Conservation (phyloP, 2,888 invertebrate species). For the Polyploca ridens region DNA sequence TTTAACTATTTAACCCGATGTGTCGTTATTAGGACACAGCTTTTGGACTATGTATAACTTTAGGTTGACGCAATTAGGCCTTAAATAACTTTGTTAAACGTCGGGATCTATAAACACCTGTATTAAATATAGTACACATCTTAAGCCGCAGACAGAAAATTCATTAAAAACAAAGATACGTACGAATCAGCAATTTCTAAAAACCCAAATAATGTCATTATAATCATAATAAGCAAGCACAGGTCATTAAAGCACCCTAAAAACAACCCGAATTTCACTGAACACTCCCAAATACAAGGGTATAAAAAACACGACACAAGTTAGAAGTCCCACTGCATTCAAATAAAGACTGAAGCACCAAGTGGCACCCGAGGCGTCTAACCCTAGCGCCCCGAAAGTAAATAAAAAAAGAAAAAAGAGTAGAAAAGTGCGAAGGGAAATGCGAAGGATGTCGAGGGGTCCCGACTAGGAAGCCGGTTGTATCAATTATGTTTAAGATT, state of each 20-base stretch:
- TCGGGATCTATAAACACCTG: too few species aligned
- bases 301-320: conserved; percentile 45
- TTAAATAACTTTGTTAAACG: too few species aligned
- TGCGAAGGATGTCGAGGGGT: conserved; percentile 61
- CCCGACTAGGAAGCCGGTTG: conserved; percentile 35
- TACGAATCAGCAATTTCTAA: background rate
- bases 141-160: too few species aligned
- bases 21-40: too few species aligned
- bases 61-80: too few species aligned
- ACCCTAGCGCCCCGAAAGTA: conserved; percentile 55
- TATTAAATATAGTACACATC: too few species aligned
- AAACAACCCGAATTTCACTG: background rate
- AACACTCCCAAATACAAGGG: conserved; percentile 29
- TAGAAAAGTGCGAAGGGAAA: conserved; percentile 63
- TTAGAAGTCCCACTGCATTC: conserved; percentile 41
- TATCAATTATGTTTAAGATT: conserved; percentile 23
- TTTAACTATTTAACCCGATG: too few species aligned
- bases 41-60: too few species aligned
- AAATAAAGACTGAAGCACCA: conserved; percentile 53
- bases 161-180: too few species aligned
- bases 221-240: background rate
- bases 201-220: background rate
- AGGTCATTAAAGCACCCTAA: background rate
- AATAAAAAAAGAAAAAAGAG: conserved; percentile 52
- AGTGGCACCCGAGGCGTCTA: conserved; percentile 69